These are phyloP conservation scores for Romanogobio albipinnatus DNA, from an alignment of 2,113 vertebrate species.

Conservation along the genomic window DNA sequence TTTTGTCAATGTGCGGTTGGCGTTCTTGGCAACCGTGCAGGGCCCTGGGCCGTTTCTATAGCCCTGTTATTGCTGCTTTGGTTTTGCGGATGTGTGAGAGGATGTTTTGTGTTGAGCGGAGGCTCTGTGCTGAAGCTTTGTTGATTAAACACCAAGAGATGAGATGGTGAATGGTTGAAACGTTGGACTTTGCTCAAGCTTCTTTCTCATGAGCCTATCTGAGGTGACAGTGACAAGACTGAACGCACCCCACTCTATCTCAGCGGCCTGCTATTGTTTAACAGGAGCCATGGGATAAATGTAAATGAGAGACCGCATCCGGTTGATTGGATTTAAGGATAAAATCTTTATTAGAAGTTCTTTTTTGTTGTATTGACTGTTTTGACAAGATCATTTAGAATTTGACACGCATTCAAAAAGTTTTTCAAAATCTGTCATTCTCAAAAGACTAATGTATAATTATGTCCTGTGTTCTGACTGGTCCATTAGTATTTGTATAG, in stretches of 20 bases:
- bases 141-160: conserved; percentile 18
- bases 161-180: conserved; percentile 32
- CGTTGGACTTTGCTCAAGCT: neutral
- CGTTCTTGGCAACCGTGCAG: neutral
- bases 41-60: neutral
- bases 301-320: neutral
- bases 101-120: conserved; percentile 19
- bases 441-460: neutral
- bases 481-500: too few species aligned
- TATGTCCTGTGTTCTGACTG: neutral
- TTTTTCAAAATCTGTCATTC: neutral
- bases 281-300: neutral
- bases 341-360: neutral
- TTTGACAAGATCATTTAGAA: neutral
- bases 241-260: neutral
- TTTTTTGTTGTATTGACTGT: neutral
- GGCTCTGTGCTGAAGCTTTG: conserved; percentile 14
- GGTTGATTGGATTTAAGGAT: neutral
- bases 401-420: neutral
- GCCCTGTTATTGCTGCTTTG: conserved; percentile 34
- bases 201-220: conserved; percentile 6
- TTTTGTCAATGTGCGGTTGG: conserved; percentile 4
- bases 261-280: neutral
- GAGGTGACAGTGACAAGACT: conserved; percentile 29
- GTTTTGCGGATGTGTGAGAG: conserved; percentile 28